Conservation (phyloP, 64 coral and sea anemone genomes). For the Porites lutea region DNA sequence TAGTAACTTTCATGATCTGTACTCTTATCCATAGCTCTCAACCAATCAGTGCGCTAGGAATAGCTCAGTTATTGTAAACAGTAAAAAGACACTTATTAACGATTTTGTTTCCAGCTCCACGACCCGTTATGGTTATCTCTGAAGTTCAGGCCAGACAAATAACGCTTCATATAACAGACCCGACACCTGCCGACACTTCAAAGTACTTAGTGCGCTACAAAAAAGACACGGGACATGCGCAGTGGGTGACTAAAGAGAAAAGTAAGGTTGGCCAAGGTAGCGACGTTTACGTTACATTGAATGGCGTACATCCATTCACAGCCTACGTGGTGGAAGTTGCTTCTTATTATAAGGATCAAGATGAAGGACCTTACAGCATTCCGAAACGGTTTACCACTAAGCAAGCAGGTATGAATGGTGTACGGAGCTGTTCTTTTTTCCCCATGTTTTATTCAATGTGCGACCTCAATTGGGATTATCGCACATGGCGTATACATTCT, state of each 20-base stretch:
- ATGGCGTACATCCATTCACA: conserved; percentile 42
- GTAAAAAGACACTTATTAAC: too few species aligned
- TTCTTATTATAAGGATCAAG: conserved; percentile 43
- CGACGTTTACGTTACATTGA: background rate
- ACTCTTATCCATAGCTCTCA: too few species aligned
- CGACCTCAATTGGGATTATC: too few species aligned
- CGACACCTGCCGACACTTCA: conserved; percentile 25
- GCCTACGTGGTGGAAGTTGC: conserved; percentile 47
- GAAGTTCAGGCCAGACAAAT: conserved; percentile 8
- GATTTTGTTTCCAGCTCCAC: conserved; percentile 48
- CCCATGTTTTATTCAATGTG: background rate
- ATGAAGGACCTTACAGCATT: conserved; percentile 57
- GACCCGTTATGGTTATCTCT: conserved; percentile 41
- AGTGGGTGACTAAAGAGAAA: conserved; percentile 7
- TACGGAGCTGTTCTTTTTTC: background rate
- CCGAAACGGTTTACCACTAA: conserved; percentile 38
- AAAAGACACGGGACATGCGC: background rate
- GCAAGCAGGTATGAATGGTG: conserved; percentile 36
- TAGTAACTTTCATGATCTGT: too few species aligned
- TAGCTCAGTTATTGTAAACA: too few species aligned
- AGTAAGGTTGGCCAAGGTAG: background rate
- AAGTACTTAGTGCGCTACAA: conserved; percentile 60
- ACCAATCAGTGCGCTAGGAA: too few species aligned
- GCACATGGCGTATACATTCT: too few species aligned
- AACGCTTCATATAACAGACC: conserved; percentile 28